Conservation (phyloP, 2,797 vertebrate species). For the Pangasius larnaudii region DNA sequence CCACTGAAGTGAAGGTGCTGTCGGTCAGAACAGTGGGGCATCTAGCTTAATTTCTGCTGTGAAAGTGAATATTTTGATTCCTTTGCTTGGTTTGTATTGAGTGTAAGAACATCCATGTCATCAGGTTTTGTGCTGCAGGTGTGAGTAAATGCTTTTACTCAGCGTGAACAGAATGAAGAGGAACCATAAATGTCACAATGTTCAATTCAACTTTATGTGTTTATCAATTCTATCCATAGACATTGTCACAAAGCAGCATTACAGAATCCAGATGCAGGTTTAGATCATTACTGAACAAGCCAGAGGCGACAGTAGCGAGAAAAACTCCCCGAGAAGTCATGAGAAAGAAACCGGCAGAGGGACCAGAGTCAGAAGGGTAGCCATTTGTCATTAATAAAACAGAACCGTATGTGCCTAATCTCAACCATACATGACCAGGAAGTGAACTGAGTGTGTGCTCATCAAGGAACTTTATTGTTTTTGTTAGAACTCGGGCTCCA, state of each 20-base stretch:
- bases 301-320: not conserved
- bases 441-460: not conserved
- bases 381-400: not conserved
- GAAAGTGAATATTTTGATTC: not conserved
- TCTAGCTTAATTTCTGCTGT: not conserved
- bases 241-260: not conserved
- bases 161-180: not conserved
- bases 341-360: not conserved
- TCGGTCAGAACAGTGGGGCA: not conserved
- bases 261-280: conserved; percentile 11
- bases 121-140: not conserved
- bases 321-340: not conserved
- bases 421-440: not conserved
- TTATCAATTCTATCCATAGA: not conserved
- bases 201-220: not conserved
- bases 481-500: not conserved
- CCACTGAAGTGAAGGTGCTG: not conserved
- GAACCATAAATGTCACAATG: not conserved
- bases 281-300: not conserved
- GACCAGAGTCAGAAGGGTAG: not conserved
- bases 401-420: not conserved
- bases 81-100: not conserved
- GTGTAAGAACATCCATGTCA: not conserved
- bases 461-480: not conserved
- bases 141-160: not conserved